Percentiles rank a stretch among this genome's conserved stretches.
Evolutionary conservation across 1,140 invertebrate genomes (phyloP).

Genomic region (Temnothorax nylanderi): DNA sequence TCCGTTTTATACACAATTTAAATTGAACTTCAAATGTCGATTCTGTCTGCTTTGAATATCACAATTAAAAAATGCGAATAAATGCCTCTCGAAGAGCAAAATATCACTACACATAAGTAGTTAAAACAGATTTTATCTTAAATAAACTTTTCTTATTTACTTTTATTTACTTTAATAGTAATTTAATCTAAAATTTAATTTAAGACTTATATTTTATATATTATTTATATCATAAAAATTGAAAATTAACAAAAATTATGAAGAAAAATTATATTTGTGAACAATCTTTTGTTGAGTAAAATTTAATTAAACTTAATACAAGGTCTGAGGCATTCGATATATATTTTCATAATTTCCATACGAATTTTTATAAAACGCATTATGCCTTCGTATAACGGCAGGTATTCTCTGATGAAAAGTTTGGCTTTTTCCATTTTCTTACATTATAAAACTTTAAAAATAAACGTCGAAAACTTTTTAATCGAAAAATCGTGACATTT

Average conservation of each 20-base stretch:
- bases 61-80: conserved; percentile 12
- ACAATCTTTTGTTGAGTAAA: neutral
- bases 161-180: neutral
- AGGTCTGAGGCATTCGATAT: conserved; percentile 2
- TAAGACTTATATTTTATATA: neutral
- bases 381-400: neutral
- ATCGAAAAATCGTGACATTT: neutral
- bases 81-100: neutral
- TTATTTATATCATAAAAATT: neutral
- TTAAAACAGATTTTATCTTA: neutral
- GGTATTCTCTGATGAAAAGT: conserved; percentile 23
- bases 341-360: conserved; percentile 36
- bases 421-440: neutral
- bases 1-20: neutral
- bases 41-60: neutral
- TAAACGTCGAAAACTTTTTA: neutral
- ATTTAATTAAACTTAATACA: conserved; percentile 27
- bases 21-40: neutral
- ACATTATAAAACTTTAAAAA: neutral
- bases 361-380: conserved; percentile 22
- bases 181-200: neutral
- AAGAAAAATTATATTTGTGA: neutral
- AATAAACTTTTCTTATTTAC: neutral
- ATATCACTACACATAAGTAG: neutral
- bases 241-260: conserved; percentile 3